phyloP scores from a whole-genome alignment of 2,888 invertebrate genomes.

The Sinodicranocentrus sp. region DNA sequence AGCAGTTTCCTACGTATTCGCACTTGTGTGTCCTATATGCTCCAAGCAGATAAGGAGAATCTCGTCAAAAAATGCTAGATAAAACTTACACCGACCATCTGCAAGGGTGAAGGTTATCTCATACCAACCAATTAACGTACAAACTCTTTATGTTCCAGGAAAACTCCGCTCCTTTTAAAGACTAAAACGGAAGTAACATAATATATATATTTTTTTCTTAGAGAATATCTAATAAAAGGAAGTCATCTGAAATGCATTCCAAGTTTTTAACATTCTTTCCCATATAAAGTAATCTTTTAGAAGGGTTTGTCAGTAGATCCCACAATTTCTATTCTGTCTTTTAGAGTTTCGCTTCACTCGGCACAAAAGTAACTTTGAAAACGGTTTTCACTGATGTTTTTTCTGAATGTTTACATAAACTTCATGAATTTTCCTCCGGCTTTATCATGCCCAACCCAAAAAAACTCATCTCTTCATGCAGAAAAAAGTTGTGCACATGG shows the following conservation, averaged over 20 bases:
- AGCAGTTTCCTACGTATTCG: background rate
- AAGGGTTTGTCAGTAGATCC: background rate
- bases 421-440: slow-evolving; percentile 46
- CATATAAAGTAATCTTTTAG: slow-evolving; percentile 45
- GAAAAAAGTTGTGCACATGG: slow-evolving; percentile 26
- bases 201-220: slow-evolving; percentile 18
- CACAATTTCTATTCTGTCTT: background rate
- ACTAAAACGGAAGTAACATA: slow-evolving; percentile 35
- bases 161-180: slow-evolving; percentile 10
- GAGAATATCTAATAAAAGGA: slow-evolving; percentile 45
- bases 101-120: slow-evolving; percentile 57
- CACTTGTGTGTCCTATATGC: slow-evolving; percentile 29
- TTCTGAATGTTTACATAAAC: slow-evolving; percentile 55
- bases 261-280: slow-evolving; percentile 29
- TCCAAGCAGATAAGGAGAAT: slow-evolving; percentile 36
- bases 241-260: slow-evolving; percentile 51
- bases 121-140: slow-evolving; percentile 49
- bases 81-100: slow-evolving; percentile 3
- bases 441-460: slow-evolving; percentile 47
- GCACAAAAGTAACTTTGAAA: slow-evolving; percentile 37
- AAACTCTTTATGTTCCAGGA: slow-evolving; percentile 27
- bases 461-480: slow-evolving; percentile 14
- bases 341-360: slow-evolving; percentile 32
- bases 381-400: slow-evolving; percentile 50
- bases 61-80: slow-evolving; percentile 15